Conservation (phyloP, 2,888 invertebrate genomes). For the Encarsia formosa region DNA sequence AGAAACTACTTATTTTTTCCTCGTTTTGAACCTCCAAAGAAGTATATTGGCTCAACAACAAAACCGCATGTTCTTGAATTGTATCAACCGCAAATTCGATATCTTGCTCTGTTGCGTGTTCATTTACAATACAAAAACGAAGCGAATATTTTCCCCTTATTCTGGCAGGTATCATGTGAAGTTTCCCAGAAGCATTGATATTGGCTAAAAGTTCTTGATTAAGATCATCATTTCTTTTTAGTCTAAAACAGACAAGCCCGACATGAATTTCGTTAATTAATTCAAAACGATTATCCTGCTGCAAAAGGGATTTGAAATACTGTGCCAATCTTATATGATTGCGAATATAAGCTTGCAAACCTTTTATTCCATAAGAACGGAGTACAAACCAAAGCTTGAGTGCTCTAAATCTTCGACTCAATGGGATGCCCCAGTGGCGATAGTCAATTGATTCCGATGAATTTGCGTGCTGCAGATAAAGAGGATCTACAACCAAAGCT, state of each 20-base stretch:
- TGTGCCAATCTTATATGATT: constrained; percentile 77
- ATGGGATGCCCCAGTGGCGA: constrained; percentile 82
- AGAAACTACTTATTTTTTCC: background rate
- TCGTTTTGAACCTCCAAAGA: background rate
- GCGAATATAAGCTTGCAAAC: constrained; percentile 78
- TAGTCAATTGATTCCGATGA: constrained; percentile 67
- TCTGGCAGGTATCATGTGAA: constrained; percentile 83
- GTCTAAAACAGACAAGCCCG: constrained; percentile 75
- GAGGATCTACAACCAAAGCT: constrained; percentile 80
- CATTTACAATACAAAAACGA: constrained; percentile 77
- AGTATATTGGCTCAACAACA: constrained; percentile 44
- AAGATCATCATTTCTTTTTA: constrained; percentile 66
- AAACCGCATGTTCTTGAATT: constrained; percentile 60
- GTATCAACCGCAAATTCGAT: constrained; percentile 65
- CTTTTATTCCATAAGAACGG: constrained; percentile 74
- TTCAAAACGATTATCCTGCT: constrained; percentile 69
- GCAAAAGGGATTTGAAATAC: constrained; percentile 67
- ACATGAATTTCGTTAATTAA: constrained; percentile 71
- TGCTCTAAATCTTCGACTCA: constrained; percentile 79
- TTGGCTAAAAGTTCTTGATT: constrained; percentile 74
- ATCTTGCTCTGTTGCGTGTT: constrained; percentile 71
- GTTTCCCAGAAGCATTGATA: constrained; percentile 76
- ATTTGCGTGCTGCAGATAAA: constrained; percentile 80
- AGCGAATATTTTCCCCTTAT: constrained; percentile 72
- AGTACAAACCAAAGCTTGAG: constrained; percentile 87